Base-by-base conservation (phyloP, 2,113 vertebrate genomes). In the Pelusios castaneus region DNA sequence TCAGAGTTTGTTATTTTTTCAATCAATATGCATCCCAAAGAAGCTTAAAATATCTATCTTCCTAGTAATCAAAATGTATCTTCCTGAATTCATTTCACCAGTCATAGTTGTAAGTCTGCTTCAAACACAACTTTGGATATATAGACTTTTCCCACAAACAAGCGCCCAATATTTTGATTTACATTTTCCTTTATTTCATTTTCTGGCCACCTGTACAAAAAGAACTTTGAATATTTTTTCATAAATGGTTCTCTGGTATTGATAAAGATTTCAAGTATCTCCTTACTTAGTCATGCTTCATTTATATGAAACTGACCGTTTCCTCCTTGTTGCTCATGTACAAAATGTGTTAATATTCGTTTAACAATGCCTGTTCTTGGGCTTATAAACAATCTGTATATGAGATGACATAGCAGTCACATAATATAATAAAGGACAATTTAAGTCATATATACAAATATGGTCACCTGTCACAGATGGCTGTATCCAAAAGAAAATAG, bases 241-340 rank as follows among this genome's bases (percentile, higher is more conserved):
- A 1, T 82, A 29, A 1, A 3, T 81, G 14, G 34, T 88, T 79
- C 89, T 55, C 86, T 88, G 89, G 58, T 84, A 82, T 86, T 91
- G 41, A 54, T 55, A 77, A 60, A 47, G 80, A 16, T 63, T 88
- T 63, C 60, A 17, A 63, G 4, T 13, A 51, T 45, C 2, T 75
- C 49, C 34, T 85, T 83, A 90, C 2, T 5, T 84, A 11, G 22
- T 82, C 91, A 49, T 34, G 70, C 41, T 55, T 84, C 91, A 31
- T 95, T 93, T 81, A 60, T 25, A 80, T 67, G 79, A 87, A 96
- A 95, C 76, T 56, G 77, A 90, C 70, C 73, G 84, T 92, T 84
- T 77, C 56, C 83, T 73, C 89, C 24, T 87, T 90, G 41, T 27
- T 95, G 10, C 70, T 93, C 49, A 3, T 80, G 43, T 76, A 38